phyloP scores from a whole-genome alignment of 2,888 invertebrate genomes.

The Coremacera marginata region DNA sequence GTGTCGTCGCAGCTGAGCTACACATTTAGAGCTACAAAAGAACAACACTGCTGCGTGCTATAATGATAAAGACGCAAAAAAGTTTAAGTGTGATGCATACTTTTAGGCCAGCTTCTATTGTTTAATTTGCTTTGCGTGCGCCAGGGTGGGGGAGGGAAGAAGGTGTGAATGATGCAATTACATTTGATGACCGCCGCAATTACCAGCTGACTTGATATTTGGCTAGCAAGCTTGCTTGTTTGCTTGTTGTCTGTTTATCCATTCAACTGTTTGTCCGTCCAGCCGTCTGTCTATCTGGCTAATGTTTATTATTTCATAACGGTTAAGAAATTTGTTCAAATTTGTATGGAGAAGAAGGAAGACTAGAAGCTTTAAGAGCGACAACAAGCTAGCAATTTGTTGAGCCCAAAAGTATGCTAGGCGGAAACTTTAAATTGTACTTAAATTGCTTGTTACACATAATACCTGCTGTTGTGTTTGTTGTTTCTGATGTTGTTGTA shows the following conservation, averaged over 20 bases:
- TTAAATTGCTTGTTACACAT: constrained; percentile 4
- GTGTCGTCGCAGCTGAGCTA: constrained; percentile 6
- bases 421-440: constrained; percentile 25
- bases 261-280: not conserved
- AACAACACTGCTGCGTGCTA: too few relatives aligned
- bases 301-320: constrained; percentile 35
- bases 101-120: constrained; percentile 3
- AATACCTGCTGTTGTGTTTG: too few relatives aligned
- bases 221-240: not conserved
- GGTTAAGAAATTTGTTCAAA: constrained; percentile 6
- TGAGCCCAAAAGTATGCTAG: constrained; percentile 23
- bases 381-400: constrained; percentile 4
- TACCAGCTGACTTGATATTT: not conserved
- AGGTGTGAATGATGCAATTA: constrained; percentile 34
- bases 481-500: too few relatives aligned
- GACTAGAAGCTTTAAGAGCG: not conserved
- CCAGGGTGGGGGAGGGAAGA: not conserved
- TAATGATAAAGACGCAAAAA: too few relatives aligned
- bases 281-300: not conserved
- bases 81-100: constrained; percentile 7
- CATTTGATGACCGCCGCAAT: constrained; percentile 33
- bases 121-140: not conserved
- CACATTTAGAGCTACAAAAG: not conserved
- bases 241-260: not conserved
- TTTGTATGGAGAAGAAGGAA: not conserved